Evolutionary conservation across 2,797 vertebrate genomes (phyloP), one percentile per base, ranked within the genome.

Genomic region (Cirrhinus molitorella): DNA sequence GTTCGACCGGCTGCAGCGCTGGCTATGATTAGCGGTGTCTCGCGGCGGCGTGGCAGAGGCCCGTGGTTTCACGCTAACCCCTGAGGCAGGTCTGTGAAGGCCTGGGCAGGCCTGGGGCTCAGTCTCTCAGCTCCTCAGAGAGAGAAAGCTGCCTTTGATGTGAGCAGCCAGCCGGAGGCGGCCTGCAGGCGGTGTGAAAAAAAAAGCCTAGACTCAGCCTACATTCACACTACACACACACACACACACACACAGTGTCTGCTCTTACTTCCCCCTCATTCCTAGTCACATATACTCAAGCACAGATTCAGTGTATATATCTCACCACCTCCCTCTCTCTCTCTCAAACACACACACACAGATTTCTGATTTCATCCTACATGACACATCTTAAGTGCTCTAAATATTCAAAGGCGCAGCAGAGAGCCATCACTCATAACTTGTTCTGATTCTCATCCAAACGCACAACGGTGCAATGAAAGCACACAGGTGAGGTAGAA

Each of bases 91-190:
- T 88, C 90, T 92, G 92, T 92, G 90, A 93, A 94, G 93, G 92
- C 92, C 91, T 92, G 49, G 85, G 92, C 91, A 86, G 86, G 90
- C 92, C 91, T 81, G 85, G 83, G 92, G 92, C 92, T 87, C 88
- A 90, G 89, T 89, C 90, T 90, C 89, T 90, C 82, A 86, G 89
- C 93, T 94, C 92, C 94, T 93, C 91, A 85, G 94, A 94, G 94
- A 94, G 89, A 88, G 88, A 81, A 83, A 85, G 75, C 90, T 86
- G 81, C 55, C 93, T 96, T 96, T 95, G 94, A 96, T 95, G 94
- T 94, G 89, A 92, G 91, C 91, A 90, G 91, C 93, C 87, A 87
- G 92, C 92, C 93, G 90, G 89, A 88, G 88, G 93, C 91, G 84
- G 85, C 91, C 93, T 91, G 83, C 83, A 79, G 91, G 92, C 91